Percentiles rank a stretch among this genome's conserved stretches.
Evolutionary conservation across 2,113 vertebrate species (phyloP).

Genomic region (Chaenogobius annularis): DNA sequence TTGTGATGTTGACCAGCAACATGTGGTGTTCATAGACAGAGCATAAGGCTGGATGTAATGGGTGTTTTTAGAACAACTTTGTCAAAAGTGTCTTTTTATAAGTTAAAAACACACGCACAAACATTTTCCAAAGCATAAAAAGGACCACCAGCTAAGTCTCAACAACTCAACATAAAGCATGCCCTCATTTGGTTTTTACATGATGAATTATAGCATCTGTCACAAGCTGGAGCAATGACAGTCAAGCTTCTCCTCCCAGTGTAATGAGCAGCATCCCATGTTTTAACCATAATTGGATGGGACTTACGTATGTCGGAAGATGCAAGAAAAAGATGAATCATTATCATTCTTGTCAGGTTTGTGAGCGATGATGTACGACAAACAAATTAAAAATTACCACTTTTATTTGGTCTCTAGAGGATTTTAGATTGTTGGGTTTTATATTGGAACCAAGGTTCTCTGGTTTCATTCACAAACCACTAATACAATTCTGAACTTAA

Average conservation of each 20-base stretch:
- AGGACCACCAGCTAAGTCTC: slow-evolving; percentile 71
- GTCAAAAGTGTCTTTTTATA: slow-evolving; percentile 61
- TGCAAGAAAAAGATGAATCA: slow-evolving; percentile 26
- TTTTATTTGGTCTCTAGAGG: slow-evolving; percentile 29
- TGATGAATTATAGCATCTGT: slow-evolving; percentile 66
- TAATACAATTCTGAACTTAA: not conserved
- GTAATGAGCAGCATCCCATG: slow-evolving; percentile 55
- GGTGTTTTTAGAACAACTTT: slow-evolving; percentile 64
- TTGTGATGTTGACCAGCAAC: slow-evolving; percentile 69
- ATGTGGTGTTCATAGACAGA: slow-evolving; percentile 74
- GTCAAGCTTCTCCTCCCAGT: slow-evolving; percentile 57
- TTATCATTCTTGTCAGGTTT: slow-evolving; percentile 7
- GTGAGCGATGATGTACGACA: not conserved
- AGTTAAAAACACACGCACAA: slow-evolving; percentile 65
- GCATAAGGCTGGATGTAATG: slow-evolving; percentile 63
- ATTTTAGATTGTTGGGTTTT: slow-evolving; percentile 50
- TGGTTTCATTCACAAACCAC: slow-evolving; percentile 40
- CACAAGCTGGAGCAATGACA: slow-evolving; percentile 45
- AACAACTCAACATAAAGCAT: slow-evolving; percentile 48
- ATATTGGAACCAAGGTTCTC: not conserved
- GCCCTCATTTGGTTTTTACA: slow-evolving; percentile 45
- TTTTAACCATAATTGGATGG: slow-evolving; percentile 57
- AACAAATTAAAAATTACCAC: slow-evolving; percentile 25
- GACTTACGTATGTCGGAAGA: slow-evolving; percentile 48
- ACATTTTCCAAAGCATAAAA: slow-evolving; percentile 64